phyloP scores from a whole-genome alignment of 2,113 vertebrate genomes.

The Barnardius zonarius region DNA sequence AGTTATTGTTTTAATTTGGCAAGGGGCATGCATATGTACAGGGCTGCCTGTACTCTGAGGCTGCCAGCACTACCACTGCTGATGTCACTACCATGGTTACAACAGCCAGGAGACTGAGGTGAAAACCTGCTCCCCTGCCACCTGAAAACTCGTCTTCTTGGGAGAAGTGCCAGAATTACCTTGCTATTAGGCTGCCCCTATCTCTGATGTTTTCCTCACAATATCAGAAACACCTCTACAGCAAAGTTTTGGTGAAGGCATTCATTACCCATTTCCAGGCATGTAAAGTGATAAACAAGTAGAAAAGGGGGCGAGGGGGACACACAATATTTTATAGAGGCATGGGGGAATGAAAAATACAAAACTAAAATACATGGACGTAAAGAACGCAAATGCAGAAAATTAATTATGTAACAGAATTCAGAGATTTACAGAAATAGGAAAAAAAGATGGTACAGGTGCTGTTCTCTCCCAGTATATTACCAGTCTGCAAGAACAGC shows the following conservation, averaged over 20 bases:
- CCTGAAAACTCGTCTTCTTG: background rate
- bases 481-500: background rate
- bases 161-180: background rate
- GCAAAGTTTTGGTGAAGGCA: background rate
- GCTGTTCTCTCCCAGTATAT: background rate
- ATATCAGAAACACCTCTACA: background rate
- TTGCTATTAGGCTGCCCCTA: background rate
- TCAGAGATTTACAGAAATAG: background rate
- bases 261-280: background rate
- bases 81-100: background rate
- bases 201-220: background rate
- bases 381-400: background rate
- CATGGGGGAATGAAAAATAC: background rate
- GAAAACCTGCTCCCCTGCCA: background rate
- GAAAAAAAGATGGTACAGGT: background rate
- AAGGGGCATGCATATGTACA: background rate
- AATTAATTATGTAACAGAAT: background rate
- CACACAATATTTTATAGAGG: background rate
- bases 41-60: background rate
- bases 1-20: background rate
- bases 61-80: background rate
- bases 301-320: background rate
- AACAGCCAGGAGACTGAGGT: background rate
- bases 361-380: background rate
- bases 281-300: background rate